These are phyloP conservation scores for roundworm (Caenorhabditis elegans) DNA, from an alignment of 1,140 invertebrate species.

Conservation along the genomic window WBcel235 BX284605.5:10274001-10274500, in stretches of 20 bases:
- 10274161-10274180: neutral
- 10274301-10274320: no score
- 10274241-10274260: slow-evolving; percentile 19
- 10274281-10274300: neutral
- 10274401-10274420: no score
- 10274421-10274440: no score
- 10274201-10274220: slow-evolving; percentile 25
- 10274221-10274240: slow-evolving; percentile 30
- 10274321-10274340: no score
- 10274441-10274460: no score
- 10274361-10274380: no score
- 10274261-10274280: neutral
- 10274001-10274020: neutral
- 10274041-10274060: neutral
- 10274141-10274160: neutral
- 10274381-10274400: no score
- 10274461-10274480: no score
- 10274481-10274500: no score
- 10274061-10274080: neutral
- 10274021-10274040: neutral
- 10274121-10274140: slow-evolving; percentile 14
- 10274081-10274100: neutral
- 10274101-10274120: neutral
- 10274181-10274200: slow-evolving; percentile 7
- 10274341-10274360: neutral